phyloP scores from a whole-genome alignment of 2,888 invertebrate genomes.

The Vannuccia rotundouncinata region DNA sequence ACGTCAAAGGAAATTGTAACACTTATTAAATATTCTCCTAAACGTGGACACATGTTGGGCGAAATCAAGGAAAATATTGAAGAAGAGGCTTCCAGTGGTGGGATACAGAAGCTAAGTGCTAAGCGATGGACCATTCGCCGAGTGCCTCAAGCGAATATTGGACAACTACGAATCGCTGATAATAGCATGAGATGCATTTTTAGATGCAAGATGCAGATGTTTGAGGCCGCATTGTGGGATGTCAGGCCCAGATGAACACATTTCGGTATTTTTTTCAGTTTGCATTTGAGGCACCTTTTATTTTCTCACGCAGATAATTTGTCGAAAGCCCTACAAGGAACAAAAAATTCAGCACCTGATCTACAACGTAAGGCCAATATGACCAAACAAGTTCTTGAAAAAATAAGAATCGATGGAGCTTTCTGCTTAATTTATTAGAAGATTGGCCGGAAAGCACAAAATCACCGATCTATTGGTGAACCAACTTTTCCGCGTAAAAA shows the following conservation, averaged over 20 bases:
- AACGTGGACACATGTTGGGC: no score
- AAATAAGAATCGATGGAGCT: not conserved
- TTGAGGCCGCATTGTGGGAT: not conserved
- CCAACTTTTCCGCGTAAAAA: not conserved
- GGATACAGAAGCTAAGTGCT: not conserved
- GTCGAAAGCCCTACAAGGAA: not conserved
- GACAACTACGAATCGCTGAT: not conserved
- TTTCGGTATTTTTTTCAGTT: not conserved
- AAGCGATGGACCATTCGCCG: slow-evolving; percentile 9
- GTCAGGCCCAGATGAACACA: slow-evolving; percentile 19
- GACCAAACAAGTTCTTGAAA: not conserved
- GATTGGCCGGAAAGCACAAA: not conserved
- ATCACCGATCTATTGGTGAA: not conserved
- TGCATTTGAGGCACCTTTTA: slow-evolving; percentile 9
- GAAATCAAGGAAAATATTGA: slow-evolving; percentile 10
- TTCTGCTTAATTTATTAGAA: not conserved
- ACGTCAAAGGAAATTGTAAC: no score
- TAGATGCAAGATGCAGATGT: not conserved
- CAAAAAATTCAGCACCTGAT: not conserved
- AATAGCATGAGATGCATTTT: slow-evolving; percentile 14
- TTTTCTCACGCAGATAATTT: not conserved
- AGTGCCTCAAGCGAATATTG: not conserved
- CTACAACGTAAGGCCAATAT: not conserved
- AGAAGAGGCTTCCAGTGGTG: slow-evolving; percentile 5
- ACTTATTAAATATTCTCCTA: no score